Base-by-base conservation (phyloP, 2,888 invertebrate species). In the Eilema griseolum region DNA sequence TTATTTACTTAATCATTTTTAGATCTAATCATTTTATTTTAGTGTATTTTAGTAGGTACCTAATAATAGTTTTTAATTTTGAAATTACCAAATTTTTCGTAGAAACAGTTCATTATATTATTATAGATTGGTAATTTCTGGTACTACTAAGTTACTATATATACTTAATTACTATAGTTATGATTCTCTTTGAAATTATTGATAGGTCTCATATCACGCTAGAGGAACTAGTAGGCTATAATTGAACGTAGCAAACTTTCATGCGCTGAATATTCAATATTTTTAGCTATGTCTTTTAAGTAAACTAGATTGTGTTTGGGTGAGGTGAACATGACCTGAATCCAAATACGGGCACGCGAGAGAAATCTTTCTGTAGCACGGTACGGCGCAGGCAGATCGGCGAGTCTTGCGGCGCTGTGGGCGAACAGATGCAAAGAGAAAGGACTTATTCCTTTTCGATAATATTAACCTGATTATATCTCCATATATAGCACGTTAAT, bases 331-430 rank as follows among this genome's bases (percentile, higher is more conserved):
- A 86, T 88, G 94, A 90, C 94, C 94, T 91, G 90, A 92, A 93
- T 94, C 90, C 90, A 79, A 92, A 93, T 92, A 94, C 92, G 92
- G 92, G 88, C 88, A 89, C 90, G 87, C 88, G 86, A 94, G 94
- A 93, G 94, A 94, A 94, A 94, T 93, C 92, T 92, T 81, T 84
- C 84, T 85, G 84, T 78, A 84, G 83, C 85, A 85, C 85, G 82
- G 85, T 82, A 83, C 75, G 83, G 31, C 20, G 61, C 61, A 61
- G 77, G 81, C 82, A 82, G 78, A 80, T 81, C 82, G 83, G 78
- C 77, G 78, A 74, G 76, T 75, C 81, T 79, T 83, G 31, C 61
- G 20, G 78, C 79, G 71, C 82, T 78, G 83, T 80, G 84, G 83
- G 83, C 87, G 80, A 73, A 77, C 74, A 70, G 85, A 90, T 72